Percentiles rank a stretch among this genome's conserved stretches.
Conservation (phyloP, 2,797 vertebrate genomes). For the Pseudotriccus pelzelni region DNA sequence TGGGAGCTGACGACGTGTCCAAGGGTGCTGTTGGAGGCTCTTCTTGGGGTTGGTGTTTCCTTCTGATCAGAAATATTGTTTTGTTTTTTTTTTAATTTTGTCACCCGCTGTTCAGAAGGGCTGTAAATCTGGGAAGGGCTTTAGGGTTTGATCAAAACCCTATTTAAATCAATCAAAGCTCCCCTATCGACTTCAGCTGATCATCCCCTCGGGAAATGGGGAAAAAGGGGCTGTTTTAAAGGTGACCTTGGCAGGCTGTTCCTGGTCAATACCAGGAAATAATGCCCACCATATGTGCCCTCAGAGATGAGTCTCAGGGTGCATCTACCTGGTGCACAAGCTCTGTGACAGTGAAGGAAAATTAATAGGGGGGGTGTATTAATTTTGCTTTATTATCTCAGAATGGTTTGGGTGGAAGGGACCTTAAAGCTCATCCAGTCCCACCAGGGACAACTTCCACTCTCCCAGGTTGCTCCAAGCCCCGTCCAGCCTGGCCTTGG, state of each 20-base stretch:
- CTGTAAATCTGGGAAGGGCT: background rate
- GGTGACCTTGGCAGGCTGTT: too few relatives aligned
- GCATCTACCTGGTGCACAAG: too few relatives aligned
- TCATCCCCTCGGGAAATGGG: background rate
- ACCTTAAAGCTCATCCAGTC: too few relatives aligned
- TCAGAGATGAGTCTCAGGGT: too few relatives aligned
- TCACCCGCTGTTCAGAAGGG: background rate
- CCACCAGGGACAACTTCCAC: too few relatives aligned
- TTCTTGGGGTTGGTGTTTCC: fast-evolving
- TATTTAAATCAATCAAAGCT: background rate
- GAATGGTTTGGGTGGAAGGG: background rate
- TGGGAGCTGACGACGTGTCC: background rate
- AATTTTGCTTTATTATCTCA: background rate
- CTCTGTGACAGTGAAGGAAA: too few relatives aligned
- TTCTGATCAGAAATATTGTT: background rate
- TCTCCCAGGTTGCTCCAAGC: too few relatives aligned
- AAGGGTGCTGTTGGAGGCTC: fast-evolving
- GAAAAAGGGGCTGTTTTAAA: background rate
- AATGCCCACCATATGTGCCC: too few relatives aligned
- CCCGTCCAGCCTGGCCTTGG: too few relatives aligned
- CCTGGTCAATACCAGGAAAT: too few relatives aligned
- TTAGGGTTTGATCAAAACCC: background rate
- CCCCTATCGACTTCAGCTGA: background rate
- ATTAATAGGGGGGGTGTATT: background rate
- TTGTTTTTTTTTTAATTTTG: background rate